A percentile compares a stretch with the other conserved stretches of the same genome.
These are phyloP conservation scores for Hylaeus volcanicus DNA, from an alignment of 1,140 invertebrate species.

Conservation along the genomic window DNA sequence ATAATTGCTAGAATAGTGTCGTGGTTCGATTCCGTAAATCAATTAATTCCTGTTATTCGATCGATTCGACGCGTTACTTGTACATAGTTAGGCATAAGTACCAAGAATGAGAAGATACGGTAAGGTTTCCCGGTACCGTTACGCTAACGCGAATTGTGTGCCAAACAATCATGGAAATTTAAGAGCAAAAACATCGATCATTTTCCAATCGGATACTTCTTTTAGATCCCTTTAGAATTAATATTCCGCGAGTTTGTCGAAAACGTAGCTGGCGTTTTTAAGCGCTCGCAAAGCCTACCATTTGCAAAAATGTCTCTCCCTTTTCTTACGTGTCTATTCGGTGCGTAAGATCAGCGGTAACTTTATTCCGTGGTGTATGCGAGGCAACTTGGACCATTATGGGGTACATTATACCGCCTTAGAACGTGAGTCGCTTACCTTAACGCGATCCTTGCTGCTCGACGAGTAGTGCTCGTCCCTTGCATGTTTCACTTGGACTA, in stretches of 20 bases:
- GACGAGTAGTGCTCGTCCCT: no score
- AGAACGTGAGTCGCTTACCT: conserved; percentile 36
- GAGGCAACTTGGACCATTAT: conserved; percentile 33
- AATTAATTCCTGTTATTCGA: not conserved
- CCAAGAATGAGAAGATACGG: no score
- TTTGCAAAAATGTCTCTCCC: conserved; percentile 26
- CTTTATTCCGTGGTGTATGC: conserved; percentile 29
- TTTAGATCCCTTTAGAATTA: not conserved
- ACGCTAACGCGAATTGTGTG: no score
- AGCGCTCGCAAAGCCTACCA: conserved; percentile 30
- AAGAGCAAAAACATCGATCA: no score
- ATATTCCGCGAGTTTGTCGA: not conserved
- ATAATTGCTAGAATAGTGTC: no score
- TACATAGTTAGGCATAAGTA: no score
- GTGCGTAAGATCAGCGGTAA: conserved; percentile 11
- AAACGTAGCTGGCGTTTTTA: conserved; percentile 14
- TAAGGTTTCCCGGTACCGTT: no score
- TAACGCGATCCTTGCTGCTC: not conserved
- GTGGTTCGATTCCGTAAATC: not conserved
- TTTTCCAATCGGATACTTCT: no score
- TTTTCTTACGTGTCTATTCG: not conserved
- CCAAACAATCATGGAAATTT: no score
- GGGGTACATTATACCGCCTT: conserved; percentile 30
- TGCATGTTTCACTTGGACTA: no score
- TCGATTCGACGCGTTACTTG: no score